Evolutionary conservation across 2,888 invertebrate genomes (phyloP), one percentile per base, ranked within the genome.

Genomic region (Scaptomyza reducta): DNA sequence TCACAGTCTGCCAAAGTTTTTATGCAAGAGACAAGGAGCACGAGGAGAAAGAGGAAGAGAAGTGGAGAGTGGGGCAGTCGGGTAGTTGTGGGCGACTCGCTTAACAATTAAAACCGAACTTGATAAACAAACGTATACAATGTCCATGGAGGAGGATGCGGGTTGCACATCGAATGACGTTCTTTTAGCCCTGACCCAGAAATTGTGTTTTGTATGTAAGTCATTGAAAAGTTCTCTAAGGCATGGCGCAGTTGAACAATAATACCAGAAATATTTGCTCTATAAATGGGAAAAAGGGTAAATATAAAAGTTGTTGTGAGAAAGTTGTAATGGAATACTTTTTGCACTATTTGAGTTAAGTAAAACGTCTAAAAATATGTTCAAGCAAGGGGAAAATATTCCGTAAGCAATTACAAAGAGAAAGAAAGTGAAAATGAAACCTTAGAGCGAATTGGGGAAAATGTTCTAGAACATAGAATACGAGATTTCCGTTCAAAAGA

Each of bases 111-210:
- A 71, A 71, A 33, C 33, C 31, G 27, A 40, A 44, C 38, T 60
- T 38, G 60, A 22, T 31, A 54, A 46, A 38, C n/a, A 31, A 22
- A 45, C 38, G 14, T 11, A 40, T 11, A 25, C 10, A 14, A 27
- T 14, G n/a, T n/a, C 7, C 6, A 27, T 50, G 44, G 22, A 9
- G 41, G 40, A 33, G 45, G 14, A 76, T 76, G 77, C 77, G 74
- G 74, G 74, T 41, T 14, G 40, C 14, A 49, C 47, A 25, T 65
- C 70, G 54, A 74, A 74, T 69, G 63, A 74, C 70, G 63, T 38
- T 46, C 9, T 42, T 14, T 22, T 59, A 70, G 35, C 72, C 72
- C 42, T 76, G 73, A 76, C 77, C 77, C 60, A 71, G 35, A 55
- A 61, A 47, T 27, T 16, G 18, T n/a, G 22, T 25, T 11, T 11